These are phyloP conservation scores for Genyomyrus donnyi DNA, from an alignment of 2,113 vertebrate genomes.

Conservation along the genomic window DNA sequence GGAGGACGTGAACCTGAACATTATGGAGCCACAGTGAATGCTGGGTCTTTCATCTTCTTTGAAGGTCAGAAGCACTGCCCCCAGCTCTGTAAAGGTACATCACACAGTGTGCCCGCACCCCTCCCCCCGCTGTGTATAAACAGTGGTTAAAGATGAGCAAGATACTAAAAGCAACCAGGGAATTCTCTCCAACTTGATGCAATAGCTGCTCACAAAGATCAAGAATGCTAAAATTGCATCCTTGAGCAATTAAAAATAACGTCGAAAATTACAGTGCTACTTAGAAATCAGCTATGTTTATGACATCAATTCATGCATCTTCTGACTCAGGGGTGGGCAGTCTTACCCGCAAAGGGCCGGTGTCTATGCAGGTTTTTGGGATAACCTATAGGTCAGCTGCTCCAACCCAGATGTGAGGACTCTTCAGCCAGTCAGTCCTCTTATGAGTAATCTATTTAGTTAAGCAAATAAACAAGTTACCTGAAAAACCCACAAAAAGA, in stretches of 20 bases:
- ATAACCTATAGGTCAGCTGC: too few species aligned
- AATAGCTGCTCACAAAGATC: not conserved
- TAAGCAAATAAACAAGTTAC: too few species aligned
- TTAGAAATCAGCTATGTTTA: not conserved
- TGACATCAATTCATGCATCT: not conserved
- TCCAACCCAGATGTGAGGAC: too few species aligned
- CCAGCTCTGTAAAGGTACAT: not conserved
- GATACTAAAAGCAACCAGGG: not conserved
- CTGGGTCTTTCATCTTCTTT: not conserved
- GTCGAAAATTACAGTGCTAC: not conserved
- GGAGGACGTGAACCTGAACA: not conserved
- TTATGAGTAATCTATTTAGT: too few species aligned
- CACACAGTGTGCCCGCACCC: not conserved
- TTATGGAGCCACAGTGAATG: not conserved
- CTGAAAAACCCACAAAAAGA: too few species aligned
- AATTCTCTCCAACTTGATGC: not conserved
- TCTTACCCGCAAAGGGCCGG: too few species aligned
- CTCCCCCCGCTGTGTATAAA: not conserved
- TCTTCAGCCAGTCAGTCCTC: too few species aligned
- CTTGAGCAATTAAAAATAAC: not conserved
- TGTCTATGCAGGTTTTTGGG: too few species aligned
- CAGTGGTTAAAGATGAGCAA: not conserved
- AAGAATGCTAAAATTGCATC: not conserved
- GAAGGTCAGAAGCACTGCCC: not conserved
- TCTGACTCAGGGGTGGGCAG: too few species aligned